Evolutionary conservation across 2,888 invertebrate species (phyloP).

Genomic region (Dryococelus australis): DNA sequence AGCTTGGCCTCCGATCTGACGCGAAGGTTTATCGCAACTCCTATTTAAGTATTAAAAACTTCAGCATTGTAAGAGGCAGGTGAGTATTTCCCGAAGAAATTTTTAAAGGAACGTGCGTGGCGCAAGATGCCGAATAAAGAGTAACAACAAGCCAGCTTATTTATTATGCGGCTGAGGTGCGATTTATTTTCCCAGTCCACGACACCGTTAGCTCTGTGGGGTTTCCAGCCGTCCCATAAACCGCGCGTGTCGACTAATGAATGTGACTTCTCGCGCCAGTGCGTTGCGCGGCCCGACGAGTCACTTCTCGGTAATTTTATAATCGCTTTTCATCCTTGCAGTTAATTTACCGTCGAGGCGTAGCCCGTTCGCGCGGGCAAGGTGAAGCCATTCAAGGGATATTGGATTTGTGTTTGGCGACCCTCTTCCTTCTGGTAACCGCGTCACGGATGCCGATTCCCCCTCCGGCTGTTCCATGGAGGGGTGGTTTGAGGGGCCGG

Average conservation of each 20-base stretch:
- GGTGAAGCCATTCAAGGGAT: background rate
- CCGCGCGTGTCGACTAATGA: background rate
- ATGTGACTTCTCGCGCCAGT: background rate
- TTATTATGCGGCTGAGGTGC: background rate
- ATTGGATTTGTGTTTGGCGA: background rate
- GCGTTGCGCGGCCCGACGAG: background rate
- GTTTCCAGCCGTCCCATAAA: background rate
- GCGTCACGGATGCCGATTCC: conserved; percentile 6
- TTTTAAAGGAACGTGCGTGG: too few species aligned
- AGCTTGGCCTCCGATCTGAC: too few species aligned
- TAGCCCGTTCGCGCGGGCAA: background rate
- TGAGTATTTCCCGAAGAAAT: too few species aligned
- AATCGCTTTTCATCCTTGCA: background rate
- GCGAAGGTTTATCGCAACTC: too few species aligned
- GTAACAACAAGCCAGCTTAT: background rate
- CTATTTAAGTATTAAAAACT: too few species aligned
- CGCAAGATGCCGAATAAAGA: background rate
- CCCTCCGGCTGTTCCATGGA: background rate
- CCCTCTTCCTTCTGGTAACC: background rate
- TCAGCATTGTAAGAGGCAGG: too few species aligned
- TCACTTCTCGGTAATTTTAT: conserved; percentile 9
- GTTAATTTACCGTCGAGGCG: background rate
- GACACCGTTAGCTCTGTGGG: background rate
- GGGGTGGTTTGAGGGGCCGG: background rate
- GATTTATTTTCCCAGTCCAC: background rate